These are phyloP conservation scores for Synergus itoensis DNA, from an alignment of 2,888 invertebrate species.

Conservation along the genomic window DNA sequence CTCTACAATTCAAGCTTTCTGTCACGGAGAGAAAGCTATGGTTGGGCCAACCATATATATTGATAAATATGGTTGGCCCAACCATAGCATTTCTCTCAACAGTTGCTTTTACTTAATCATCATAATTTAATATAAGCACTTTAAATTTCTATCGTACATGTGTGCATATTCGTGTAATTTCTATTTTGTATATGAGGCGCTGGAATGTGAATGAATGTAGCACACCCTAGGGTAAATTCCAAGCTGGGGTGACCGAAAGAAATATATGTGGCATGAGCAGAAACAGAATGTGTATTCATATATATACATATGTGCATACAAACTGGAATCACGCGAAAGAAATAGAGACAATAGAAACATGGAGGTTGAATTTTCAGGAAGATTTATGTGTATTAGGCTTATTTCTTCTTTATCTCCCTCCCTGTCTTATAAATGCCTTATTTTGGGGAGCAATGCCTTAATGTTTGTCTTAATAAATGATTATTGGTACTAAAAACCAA, in stretches of 20 bases:
- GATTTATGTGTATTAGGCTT: slow-evolving; percentile 2
- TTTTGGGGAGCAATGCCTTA: not conserved
- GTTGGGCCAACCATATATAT: too few species aligned
- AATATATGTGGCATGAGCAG: slow-evolving; percentile 18
- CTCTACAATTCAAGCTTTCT: too few species aligned
- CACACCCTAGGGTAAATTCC: slow-evolving; percentile 17
- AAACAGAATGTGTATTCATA: not conserved
- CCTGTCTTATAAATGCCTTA: not conserved
- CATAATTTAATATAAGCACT: not conserved
- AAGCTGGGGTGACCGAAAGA: slow-evolving; percentile 15
- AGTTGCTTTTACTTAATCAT: not conserved
- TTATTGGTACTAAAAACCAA: not conserved
- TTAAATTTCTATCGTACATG: not conserved
- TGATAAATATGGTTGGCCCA: too few species aligned
- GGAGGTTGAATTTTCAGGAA: not conserved
- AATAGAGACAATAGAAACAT: slow-evolving; percentile 32
- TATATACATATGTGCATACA: not conserved
- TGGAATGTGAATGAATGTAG: slow-evolving; percentile 8
- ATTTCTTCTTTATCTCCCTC: not conserved
- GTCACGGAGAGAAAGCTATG: too few species aligned
- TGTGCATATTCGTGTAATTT: not conserved
- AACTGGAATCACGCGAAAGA: not conserved
- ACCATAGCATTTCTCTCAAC: too few species aligned
- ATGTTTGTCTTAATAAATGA: not conserved
- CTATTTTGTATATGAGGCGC: not conserved